A percentile compares a stretch with the other conserved stretches of the same genome.
These are phyloP conservation scores for Cheirogaleus major DNA, from an alignment of 2,797 vertebrate species.

Conservation along the genomic window DNA sequence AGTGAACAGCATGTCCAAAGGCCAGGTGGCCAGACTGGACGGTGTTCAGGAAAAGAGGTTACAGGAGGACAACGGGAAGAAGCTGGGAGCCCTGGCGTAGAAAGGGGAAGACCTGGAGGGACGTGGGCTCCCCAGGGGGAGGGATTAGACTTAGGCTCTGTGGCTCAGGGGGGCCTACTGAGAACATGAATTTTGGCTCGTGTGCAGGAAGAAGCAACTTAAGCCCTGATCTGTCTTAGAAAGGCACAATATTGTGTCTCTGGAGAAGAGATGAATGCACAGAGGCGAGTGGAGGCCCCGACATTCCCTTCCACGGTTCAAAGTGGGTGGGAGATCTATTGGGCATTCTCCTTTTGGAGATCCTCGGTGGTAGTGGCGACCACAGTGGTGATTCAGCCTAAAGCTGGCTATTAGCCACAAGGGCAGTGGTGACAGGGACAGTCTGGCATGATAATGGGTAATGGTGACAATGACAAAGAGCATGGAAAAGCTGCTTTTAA, in stretches of 20 bases:
- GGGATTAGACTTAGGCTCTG: neutral
- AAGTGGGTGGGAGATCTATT: neutral
- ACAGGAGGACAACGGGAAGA: neutral
- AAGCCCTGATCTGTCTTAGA: neutral
- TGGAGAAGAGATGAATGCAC: neutral
- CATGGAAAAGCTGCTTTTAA: constrained; percentile 1
- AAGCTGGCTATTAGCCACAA: neutral
- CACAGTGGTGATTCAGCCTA: neutral
- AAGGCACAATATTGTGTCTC: neutral
- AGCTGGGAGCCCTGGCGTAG: neutral
- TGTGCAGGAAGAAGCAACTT: neutral
- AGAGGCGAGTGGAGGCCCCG: neutral
- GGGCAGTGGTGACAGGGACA: neutral
- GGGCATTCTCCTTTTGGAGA: neutral
- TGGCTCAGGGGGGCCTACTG: neutral
- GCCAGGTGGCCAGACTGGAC: neutral
- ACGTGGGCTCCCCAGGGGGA: neutral
- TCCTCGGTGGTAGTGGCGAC: neutral
- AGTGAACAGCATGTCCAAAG: neutral
- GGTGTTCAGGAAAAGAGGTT: neutral
- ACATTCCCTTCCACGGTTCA: neutral
- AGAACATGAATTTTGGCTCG: neutral
- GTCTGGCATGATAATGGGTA: neutral
- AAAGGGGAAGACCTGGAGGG: neutral
- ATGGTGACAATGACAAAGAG: neutral